Base-by-base conservation (phyloP, 2,888 invertebrate species). In the Hydropsyche betteni region DNA sequence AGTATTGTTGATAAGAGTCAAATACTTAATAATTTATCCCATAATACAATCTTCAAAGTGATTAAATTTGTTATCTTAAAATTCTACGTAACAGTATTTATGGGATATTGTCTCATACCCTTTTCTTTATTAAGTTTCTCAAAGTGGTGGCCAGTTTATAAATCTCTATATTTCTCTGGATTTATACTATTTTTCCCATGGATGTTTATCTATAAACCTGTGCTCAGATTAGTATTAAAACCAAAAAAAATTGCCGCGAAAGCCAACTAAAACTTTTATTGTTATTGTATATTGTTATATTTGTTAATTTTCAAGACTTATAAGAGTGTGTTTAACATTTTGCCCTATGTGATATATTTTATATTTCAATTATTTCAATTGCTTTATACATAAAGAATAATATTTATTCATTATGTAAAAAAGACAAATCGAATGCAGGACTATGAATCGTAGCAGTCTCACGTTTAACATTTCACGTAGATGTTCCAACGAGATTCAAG, bases 71-170 rank as follows among this genome's bases (percentile, higher is more conserved):
- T 90, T 0, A 51, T 93, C 4, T 84, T 93, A 0, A 93, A 93
- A 82, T 81, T 90, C 0, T 95, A 95, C 82, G 92, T 94, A 0
- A 89, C 93, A 61, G 87, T 94, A 7, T 94, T 93, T 80, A 94
- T 96, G 92, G 95, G 95, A 7, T 96, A 93, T 89, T 92, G 93
- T 80, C 84, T 95, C 61, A 86, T 91, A 8, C 92, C 94, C 0
- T 95, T 96, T 81, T 90, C 90, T 58, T 86, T 93, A 4, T 88
- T 95, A 78, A 90, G 90, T 4, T 92, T 88, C 80, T 84, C 89
- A 0, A 91, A 90, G 80, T 95, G 94, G 89, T 89, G 89, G 84
- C 83, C 82, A 0, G 89, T 93, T 0, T 93, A 90, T 80, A 80
- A 83, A 0, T 89, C 90, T 53, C 85, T 93, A 3, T 90, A 91